Base-by-base conservation (phyloP, 2,113 vertebrate genomes). In the Tonatia bakeri region DNA sequence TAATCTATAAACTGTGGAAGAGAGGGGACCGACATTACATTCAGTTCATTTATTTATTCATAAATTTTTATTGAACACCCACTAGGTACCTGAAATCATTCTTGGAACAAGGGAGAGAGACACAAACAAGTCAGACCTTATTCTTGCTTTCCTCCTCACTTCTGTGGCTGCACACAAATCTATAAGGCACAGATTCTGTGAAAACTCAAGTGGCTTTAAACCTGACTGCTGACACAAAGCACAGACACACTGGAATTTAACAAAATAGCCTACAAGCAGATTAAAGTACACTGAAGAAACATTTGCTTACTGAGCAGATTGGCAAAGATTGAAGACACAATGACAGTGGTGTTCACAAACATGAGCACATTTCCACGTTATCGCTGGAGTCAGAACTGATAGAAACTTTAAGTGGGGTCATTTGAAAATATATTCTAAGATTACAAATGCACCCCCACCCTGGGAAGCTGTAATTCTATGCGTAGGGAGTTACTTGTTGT, bases 181-280 rank as follows among this genome's bases (percentile, higher is more conserved):
- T 17, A 14, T 16, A 64, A 36, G 24, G 70, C 26, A 26, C 3
- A 15, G 26, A 87, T 43, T 52, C 81, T 56, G 15, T 2, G 8
- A 36, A 31, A 77, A 26, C 47, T 72, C 43, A 64, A 65, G 22
- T n/a, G 38, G 67, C 36, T 77, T 33, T 56, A 52, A 67, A 33
- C 50, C 94, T 47, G 56, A 52, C 83, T 65, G 45, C 72, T 45
- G 61, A 38, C 31, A 19, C 45, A 31, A 47, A 75, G 64, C 40
- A 38, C 50, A 90, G 70, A 77, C 12, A 77, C 56, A 10, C 14
- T n/a, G 52, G 36, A 69, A 45, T 54, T 85, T 40, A n/a, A 89
- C 45, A 56, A 56, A 94, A 65, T 33, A 87, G 61, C 19, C 85
- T 61, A 45, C 6, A 82, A 72, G 45, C 77, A 90, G 92, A 73